Base-by-base conservation (phyloP, 2,113 vertebrate species). In the Ctenomys sociabilis region DNA sequence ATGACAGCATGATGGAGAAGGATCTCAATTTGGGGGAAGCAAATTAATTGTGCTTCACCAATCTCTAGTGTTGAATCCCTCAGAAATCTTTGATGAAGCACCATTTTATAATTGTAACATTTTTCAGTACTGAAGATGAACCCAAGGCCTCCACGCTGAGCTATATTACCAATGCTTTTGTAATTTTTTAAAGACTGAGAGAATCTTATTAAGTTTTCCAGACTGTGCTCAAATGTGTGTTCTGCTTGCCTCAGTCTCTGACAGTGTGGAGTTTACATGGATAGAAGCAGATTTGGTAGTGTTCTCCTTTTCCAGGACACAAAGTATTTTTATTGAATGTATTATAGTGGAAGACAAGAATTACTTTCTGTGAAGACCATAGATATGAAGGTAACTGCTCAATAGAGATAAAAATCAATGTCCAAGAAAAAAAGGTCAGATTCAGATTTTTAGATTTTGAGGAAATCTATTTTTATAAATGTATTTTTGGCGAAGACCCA, bases 351-450 rank as follows among this genome's bases (percentile, higher is more conserved):
- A 78, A 97, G 57, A 57, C 19, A 45, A 57, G 45, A 92, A 82
- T 88, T 3, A 72, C 30, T 64, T 94, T 82, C 70, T 90, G n/a
- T 77, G 37, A 88, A 85, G 84, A 92, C n/a, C 14, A 90, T 11
- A 45, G 11, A 80, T 35, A 80, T 35, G 35, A 49, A 72, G 37
- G 6, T 85, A 68, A 83, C 40, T 90, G 54, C 10, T 19, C 5
- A 88, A 24, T 52, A 72, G 3, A 78, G 35, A 82, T 66, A 66
- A 80, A 90, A 90, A 61, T 45, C 77, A 68, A 40, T 26, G 43
- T 93, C 57, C 43, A 63, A 88, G 70, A 59, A 80, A 92, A 92
- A 95, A 92, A 37, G 59, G 64, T 22, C n/a, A 68, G 37, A 93
- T 78, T 54, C 37, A 3, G 63, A 19, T 89, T 94, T 92, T 95